Evolutionary conservation across 2,888 invertebrate genomes (phyloP).

Genomic region (Creontiades dilutus): DNA sequence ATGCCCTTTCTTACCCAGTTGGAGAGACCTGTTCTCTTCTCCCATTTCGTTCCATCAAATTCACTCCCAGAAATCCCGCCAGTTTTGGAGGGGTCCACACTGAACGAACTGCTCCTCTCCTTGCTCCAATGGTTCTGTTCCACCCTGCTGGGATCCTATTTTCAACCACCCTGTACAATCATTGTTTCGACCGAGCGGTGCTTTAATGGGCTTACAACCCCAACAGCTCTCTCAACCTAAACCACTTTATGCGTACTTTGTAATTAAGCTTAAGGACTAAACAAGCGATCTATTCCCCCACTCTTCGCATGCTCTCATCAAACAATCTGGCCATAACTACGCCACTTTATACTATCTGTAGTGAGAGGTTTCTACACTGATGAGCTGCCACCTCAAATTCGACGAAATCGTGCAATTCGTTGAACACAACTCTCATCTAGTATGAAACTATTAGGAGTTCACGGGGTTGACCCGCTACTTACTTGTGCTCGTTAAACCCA

Average conservation of each 20-base stretch:
- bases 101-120: background rate
- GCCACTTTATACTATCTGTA: too few relatives aligned
- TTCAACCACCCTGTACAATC: slow-evolving; percentile 22
- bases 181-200: background rate
- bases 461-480: too few relatives aligned
- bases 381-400: too few relatives aligned
- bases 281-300: background rate
- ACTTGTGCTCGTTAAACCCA: too few relatives aligned
- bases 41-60: background rate
- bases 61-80: background rate
- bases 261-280: slow-evolving; percentile 46
- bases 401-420: too few relatives aligned
- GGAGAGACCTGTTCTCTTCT: background rate
- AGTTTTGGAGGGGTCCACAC: background rate
- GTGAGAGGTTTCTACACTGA: too few relatives aligned
- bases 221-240: slow-evolving; percentile 7
- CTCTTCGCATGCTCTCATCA: background rate
- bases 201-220: slow-evolving; percentile 47
- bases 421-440: too few relatives aligned
- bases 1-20: slow-evolving; percentile 54
- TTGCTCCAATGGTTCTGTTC: background rate
- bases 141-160: background rate
- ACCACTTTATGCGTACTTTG: slow-evolving; percentile 34
- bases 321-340: too few relatives aligned
- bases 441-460: too few relatives aligned